Base-by-base conservation (phyloP, 2,797 vertebrate species). In the Ceryle rudis region DNA sequence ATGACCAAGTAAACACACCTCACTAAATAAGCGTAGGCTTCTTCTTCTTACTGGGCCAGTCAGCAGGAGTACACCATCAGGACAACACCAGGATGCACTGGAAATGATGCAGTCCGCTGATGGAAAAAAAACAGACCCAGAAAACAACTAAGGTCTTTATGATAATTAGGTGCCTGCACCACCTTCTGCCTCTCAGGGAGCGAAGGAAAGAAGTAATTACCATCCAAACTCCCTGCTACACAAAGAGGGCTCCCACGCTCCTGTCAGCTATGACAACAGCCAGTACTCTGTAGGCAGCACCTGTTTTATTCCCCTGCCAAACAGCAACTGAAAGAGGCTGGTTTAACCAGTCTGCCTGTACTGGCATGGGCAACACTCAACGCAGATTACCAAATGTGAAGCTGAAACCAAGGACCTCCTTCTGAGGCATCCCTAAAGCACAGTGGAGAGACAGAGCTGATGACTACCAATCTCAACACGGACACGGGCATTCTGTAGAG, bases 181-280 rank as follows among this genome's bases (percentile, higher is more conserved):
- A 90, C 75, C 51, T 92, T 64, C 90, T 80, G 83, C 83, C 44
- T 94, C 85, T 85, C 65, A 37, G 39, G n/a, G 31, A 83, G 62
- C 51, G 72, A 95, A 62, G 60, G 52, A 89, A 77, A 93, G 87
- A 85, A 93, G 41, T 67, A 95, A 95, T 95, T 96, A 95, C 84
- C 86, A 92, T 35, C n/a, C 69, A 46, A 96, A 84, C 71, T 92
- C 44, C 31, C 23, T 65, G 81, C 52, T 85, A 28, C 52, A 90
- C 65, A 84, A 89, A 89, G 80, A 94, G 49, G 49, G 44, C 93
- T 95, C 90, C 94, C 85, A 96, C 93, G 14, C 86, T 93, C 6
- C 90, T 91, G 71, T 92, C 90, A 96, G 46, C 83, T 13, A 7
- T 85, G 92, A 89, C 86, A 89, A 60, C 67, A 95, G 86, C 64